Evolutionary conservation across 2,113 vertebrate genomes (phyloP).

Genomic region (Megaptera novaeangliae): DNA sequence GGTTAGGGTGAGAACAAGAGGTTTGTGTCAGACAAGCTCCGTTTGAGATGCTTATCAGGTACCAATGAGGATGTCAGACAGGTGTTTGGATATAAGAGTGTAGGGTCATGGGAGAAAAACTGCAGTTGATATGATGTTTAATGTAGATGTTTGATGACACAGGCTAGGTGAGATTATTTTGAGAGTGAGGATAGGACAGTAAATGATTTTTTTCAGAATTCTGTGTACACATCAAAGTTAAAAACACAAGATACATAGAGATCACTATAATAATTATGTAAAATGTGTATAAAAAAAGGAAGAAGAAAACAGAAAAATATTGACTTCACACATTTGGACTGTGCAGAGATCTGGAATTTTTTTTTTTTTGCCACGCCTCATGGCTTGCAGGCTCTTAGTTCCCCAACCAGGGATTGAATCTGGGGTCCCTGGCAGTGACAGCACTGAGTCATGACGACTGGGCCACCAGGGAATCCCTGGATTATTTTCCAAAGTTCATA

Average conservation of each 20-base stretch:
- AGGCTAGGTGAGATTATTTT: neutral
- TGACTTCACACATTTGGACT: neutral
- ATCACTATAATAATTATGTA: neutral
- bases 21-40: neutral
- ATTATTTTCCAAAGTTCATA: neutral
- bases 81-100: neutral
- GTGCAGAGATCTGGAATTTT: neutral
- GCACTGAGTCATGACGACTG: rapidly evolving
- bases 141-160: neutral
- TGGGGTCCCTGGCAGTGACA: neutral
- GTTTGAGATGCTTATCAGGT: neutral
- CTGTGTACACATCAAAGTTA: neutral
- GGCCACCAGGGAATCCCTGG: neutral
- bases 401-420: neutral
- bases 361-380: neutral
- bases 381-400: neutral
- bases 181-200: neutral
- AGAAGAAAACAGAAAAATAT: neutral
- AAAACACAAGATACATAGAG: neutral
- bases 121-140: neutral
- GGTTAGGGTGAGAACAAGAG: neutral
- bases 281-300: neutral
- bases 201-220: neutral
- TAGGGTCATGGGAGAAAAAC: neutral
- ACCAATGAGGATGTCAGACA: neutral